Evolutionary conservation across 2,888 invertebrate genomes (phyloP).

Genomic region (Drosophila phalerata): DNA sequence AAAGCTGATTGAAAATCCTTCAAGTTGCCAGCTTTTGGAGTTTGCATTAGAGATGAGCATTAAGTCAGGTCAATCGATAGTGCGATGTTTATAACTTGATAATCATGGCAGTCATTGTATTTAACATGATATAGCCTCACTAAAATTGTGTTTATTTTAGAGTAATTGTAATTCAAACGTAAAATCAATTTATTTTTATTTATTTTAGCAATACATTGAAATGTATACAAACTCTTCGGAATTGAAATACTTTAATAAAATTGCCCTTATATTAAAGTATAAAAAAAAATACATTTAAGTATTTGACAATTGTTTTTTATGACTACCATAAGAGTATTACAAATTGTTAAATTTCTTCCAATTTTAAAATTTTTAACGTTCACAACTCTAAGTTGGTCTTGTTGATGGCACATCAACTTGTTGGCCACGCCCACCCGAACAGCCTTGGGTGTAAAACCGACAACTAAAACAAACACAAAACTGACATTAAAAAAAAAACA

Average conservation of each 20-base stretch:
- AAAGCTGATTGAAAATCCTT: conserved; percentile 50
- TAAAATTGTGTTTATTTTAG: too few species aligned
- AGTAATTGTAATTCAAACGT: too few species aligned
- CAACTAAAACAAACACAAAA: conserved; percentile 37
- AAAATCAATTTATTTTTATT: neutral
- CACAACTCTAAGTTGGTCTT: conserved; percentile 29
- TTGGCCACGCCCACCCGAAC: conserved; percentile 16
- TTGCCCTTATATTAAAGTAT: neutral
- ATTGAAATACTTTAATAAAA: neutral
- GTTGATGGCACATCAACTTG: conserved; percentile 1
- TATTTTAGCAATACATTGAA: neutral
- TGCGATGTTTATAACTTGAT: neutral
- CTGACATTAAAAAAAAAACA: conserved; percentile 46
- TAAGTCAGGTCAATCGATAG: neutral
- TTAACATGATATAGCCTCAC: too few species aligned
- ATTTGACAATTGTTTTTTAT: neutral
- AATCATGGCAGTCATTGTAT: neutral
- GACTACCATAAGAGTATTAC: neutral
- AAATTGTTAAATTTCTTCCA: neutral
- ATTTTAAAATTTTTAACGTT: neutral
- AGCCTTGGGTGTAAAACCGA: conserved; percentile 24
- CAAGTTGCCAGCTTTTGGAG: conserved; percentile 7
- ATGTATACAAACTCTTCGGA: neutral
- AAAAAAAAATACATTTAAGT: neutral
- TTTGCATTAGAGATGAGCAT: conserved; percentile 28